Base-by-base conservation (phyloP, 2,113 vertebrate species). In the Lontra canadensis region DNA sequence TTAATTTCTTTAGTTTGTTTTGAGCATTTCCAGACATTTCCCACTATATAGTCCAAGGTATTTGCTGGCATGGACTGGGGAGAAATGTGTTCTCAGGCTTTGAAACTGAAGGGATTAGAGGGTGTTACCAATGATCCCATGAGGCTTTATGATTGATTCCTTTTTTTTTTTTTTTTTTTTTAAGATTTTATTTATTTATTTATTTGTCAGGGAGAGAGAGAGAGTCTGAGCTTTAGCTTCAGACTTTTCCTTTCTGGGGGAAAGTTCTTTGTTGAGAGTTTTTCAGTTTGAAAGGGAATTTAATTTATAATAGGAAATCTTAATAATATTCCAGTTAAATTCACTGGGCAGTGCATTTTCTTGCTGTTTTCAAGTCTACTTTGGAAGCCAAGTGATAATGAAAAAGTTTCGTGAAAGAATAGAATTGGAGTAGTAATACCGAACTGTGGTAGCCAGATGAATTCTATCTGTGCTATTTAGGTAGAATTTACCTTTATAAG, bases 71-170 rank as follows among this genome's bases (percentile, higher is more conserved):
- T 9, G 52, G 57, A 73, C 18, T 52, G 65, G 85, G 80, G 23
- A 86, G 52, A 81, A 26, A 3, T 86, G 17, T 83, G 52, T 86
- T 90, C 10, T 92, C 21, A 78, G 23, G 18, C 59, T 96, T 94
- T 92, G 47, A 96, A 85, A 74, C 57, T 88, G 36, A 86, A 73
- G 26, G 39, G 34, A 73, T 71, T 59, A 2, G 47, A 47, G 21
- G 36, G 4, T 94, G 57, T 92, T 95, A 52, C 69, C 14, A 63
- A 47, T 96, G 95, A 93, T 90, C 13, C 79, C 59, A 17, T 86
- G 81, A 84, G 55, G 65, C 42, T 93, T 96, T 44, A 57, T 88
- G 61, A 61, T 83, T 93, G 47, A 85, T 86, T 86, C 26, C 86
- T 69, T 34, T 47, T 23, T 78, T 94, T 79, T 94, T 20, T 87